Evolutionary conservation across 2,113 vertebrate species (phyloP), one percentile per base, ranked within the genome.

Genomic region (Polypterus senegalus): DNA sequence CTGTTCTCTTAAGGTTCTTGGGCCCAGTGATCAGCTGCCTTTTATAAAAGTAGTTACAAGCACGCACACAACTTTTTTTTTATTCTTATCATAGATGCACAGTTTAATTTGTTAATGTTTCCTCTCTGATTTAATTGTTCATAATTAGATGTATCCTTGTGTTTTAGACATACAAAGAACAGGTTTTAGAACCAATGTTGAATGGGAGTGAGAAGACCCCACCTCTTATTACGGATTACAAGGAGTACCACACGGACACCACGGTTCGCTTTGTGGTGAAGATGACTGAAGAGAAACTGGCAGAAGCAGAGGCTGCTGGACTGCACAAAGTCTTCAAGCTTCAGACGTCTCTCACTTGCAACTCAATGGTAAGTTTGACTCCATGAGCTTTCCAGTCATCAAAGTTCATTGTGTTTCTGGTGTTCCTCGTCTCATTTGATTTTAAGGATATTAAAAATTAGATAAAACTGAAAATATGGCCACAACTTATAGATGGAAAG

Each of bases 271-370:
- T 99, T 11, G 59, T 92, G 54, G 75, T 99, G 67, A 98, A 89
- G 77, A 92, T 99, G 95, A 74, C 85, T 0, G 85, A 86, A 52
- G 87, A 91, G 65, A 94, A 93, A 67, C 77, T 98, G 63, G 76
- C 63, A 5, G 89, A 97, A 72, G 89, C 86, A 0, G 84, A 97
- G 67, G 81, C 83, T 57, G 89, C 66, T 0, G 94, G 96, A 6
- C 78, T 98, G 57, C 96, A 99, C 67, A 99, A 97, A 80, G 87
- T 99, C 74, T 99, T 99, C 80, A 99, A 97, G 67, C 89, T 99
- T 47, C 94, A 99, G 66, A 88, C 72, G 62, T 70, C 74, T 7
- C 83, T 98, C 70, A 97, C 95, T 0, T 99, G 95, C 76, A 95
- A 92, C 70, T 95, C 94, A 4, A 97, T 97, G 93, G 94, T 97